Evolutionary conservation across 2,113 vertebrate genomes (phyloP).

Genomic region (Cettia cetti): DNA sequence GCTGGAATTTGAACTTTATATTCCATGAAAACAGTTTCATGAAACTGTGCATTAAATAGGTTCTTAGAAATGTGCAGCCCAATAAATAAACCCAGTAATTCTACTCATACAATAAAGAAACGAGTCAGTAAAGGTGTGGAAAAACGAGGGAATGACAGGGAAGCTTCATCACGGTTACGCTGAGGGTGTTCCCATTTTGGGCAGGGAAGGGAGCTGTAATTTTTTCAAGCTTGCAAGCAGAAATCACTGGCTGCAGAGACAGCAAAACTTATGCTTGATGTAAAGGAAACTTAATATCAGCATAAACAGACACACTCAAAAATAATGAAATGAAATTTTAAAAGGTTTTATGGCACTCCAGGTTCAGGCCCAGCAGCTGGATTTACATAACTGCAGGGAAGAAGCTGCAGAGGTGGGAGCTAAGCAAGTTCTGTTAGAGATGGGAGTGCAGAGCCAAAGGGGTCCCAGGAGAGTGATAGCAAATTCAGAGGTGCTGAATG

Average conservation of each 20-base stretch:
- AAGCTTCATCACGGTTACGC: background rate
- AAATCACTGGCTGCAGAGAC: background rate
- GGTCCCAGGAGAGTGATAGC: background rate
- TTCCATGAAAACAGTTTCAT: constrained; percentile 3
- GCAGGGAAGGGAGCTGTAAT: background rate
- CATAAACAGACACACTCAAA: constrained; percentile 35
- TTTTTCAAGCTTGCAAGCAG: background rate
- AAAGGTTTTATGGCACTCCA: constrained; percentile 10
- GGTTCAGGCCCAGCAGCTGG: constrained; percentile 30
- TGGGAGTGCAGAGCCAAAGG: background rate
- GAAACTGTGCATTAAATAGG: constrained; percentile 24
- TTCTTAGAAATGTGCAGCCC: background rate
- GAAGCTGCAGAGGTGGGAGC: background rate
- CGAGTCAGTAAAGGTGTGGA: background rate
- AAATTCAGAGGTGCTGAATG: background rate
- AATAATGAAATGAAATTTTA: constrained; percentile 43
- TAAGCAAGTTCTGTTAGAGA: background rate
- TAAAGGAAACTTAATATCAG: constrained; percentile 21
- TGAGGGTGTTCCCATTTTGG: background rate
- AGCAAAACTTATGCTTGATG: background rate
- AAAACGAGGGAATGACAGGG: background rate
- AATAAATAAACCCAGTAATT: constrained; percentile 15
- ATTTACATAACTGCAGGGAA: constrained; percentile 24
- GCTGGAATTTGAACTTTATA: constrained; percentile 21
- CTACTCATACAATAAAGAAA: background rate